These are phyloP conservation scores for Eilema sororculum DNA, from an alignment of 2,888 invertebrate genomes.

Conservation along the genomic window DNA sequence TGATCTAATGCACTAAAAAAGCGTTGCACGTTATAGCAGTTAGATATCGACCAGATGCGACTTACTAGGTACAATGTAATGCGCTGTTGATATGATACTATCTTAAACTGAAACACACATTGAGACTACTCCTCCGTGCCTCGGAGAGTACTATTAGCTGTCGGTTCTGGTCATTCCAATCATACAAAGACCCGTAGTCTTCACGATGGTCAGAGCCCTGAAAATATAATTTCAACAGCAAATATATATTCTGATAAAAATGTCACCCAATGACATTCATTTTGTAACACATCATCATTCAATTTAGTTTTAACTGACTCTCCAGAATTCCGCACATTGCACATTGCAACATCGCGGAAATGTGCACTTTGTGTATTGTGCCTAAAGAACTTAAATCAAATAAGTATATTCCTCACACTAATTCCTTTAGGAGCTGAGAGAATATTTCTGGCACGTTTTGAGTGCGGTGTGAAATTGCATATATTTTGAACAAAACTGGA, in stretches of 20 bases:
- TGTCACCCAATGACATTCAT: no score
- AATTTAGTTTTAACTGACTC: background rate
- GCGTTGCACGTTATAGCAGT: no score
- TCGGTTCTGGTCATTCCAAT: no score
- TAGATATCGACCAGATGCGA: no score
- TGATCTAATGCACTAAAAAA: no score
- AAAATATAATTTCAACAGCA: background rate
- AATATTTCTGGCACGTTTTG: conserved; percentile 1
- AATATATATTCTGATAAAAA: background rate
- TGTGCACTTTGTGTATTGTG: background rate
- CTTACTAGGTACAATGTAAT: no score
- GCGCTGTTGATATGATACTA: background rate
- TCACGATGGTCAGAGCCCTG: no score
- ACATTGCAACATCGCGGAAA: background rate
- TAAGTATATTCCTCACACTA: background rate
- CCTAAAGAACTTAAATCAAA: background rate
- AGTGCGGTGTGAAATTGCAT: background rate
- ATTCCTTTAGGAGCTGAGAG: background rate
- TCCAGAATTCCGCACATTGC: background rate
- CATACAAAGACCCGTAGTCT: no score
- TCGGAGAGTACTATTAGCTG: no score
- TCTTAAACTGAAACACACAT: no score
- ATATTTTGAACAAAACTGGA: conserved; percentile 1
- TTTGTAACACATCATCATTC: background rate
- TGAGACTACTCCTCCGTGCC: no score